Conservation (phyloP, 1,140 invertebrate genomes). For the Drosophila sturtevanti region DNA sequence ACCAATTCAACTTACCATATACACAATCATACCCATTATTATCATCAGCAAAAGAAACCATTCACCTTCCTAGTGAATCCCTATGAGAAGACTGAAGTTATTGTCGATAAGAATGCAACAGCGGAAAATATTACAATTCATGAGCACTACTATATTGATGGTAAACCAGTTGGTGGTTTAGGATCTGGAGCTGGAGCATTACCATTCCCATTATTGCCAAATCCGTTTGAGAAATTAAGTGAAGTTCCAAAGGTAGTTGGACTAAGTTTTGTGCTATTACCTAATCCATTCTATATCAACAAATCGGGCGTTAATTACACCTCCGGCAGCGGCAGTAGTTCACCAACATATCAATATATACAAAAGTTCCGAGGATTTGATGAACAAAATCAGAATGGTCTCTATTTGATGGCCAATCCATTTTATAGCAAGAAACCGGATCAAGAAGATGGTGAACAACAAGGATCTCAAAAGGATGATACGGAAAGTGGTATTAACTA, state of each 20-base stretch:
- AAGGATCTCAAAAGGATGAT: conserved; percentile 16
- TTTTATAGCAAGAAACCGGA: conserved; percentile 7
- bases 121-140: background rate
- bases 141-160: background rate
- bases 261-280: conserved; percentile 33
- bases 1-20: conserved; percentile 26
- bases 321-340: background rate
- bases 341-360: conserved; percentile 1
- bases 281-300: conserved; percentile 40
- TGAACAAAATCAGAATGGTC: conserved; percentile 12
- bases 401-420: conserved; percentile 46
- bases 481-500: background rate
- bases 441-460: background rate
- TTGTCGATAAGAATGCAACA: background rate
- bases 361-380: conserved; percentile 32
- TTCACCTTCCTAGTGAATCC: conserved; percentile 51
- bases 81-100: conserved; percentile 40
- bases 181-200: conserved; percentile 14
- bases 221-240: conserved; percentile 56
- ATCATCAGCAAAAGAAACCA: conserved; percentile 27
- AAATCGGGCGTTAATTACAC: conserved; percentile 1
- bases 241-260: conserved; percentile 48
- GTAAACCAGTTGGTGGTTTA: background rate
- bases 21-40: conserved; percentile 24
- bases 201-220: conserved; percentile 49